Base-by-base conservation (phyloP, 1,140 invertebrate genomes). In the Uloborus diversus region DNA sequence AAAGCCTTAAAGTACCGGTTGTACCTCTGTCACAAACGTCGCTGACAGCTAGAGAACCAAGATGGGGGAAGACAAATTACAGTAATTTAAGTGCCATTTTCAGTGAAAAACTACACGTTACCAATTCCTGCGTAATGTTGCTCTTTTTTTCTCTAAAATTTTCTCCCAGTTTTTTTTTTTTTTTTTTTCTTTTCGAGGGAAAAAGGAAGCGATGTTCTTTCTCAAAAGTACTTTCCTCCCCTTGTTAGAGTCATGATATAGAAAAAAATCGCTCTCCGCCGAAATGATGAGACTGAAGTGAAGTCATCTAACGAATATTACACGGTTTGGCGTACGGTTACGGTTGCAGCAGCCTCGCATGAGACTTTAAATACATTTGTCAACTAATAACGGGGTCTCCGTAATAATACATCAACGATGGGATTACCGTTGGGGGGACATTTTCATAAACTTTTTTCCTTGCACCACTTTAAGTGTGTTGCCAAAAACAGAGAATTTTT, bases 81-180 rank as follows among this genome's bases (percentile, higher is more conserved):
- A 27, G 73, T 78, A 78, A 78, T 78, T 78, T 78, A 78, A 78
- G 73, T 78, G 73, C 73, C 73, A 78, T 78, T 78, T 78, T 65
- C 73, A 78, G 73, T 78, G 73, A 78, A 78, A 78, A 78, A 78
- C 73, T 78, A 78, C 73, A 78, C 47, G 73, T 78, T 78, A 78
- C 73, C 73, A 78, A 78, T 78, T 78, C 62, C 33, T 78, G 59
- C 66, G 62, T 78, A 78, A 78, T 78, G 73, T 65, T 78, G 53
- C 73, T 23, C 59, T 56, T 20, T 42, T 47, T 73, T 61, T 73
- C 57, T 75, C 35, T 33, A 28, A 35, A 17, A 20, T 25, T 70
- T 59, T 62, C 27, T 62, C n/a, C 25, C 32, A 23, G 37, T 49
- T 66, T 66, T 66, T 66, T 28, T 4, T 47, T 14, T 49, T 66